Conservation (phyloP, 2,888 invertebrate genomes). For the Alviniconcha strummeri region DNA sequence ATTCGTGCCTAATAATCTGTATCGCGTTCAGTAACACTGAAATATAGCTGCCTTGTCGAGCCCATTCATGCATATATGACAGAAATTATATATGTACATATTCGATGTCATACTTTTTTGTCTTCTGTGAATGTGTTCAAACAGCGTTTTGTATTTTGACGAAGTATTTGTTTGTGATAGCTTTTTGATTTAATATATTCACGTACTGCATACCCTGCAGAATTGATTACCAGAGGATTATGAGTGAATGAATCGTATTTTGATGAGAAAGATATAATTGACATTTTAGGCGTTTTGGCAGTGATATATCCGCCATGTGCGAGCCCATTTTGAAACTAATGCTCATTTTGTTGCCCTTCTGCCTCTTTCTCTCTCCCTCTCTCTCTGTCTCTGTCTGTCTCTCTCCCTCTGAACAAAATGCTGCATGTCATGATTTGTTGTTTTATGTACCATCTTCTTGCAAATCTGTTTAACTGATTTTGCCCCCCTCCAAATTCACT, state of each 20-base stretch:
- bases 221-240: background rate
- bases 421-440: no score
- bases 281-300: background rate
- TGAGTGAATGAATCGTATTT: background rate
- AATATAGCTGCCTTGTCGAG: slow-evolving; percentile 8
- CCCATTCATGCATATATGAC: slow-evolving; percentile 12
- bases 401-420: background rate
- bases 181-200: background rate
- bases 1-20: no score
- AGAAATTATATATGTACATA: background rate
- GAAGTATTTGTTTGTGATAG: slow-evolving; percentile 15
- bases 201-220: no score
- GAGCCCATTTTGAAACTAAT: background rate
- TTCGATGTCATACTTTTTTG: background rate
- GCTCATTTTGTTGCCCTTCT: background rate
- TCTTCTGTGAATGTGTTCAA: slow-evolving; percentile 18
- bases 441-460: no score
- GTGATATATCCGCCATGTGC: background rate
- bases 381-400: background rate
- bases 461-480: no score
- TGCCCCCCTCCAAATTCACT: no score
- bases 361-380: background rate
- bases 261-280: background rate
- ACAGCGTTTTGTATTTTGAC: background rate
- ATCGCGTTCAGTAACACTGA: background rate